Conservation (phyloP, 2,113 vertebrate species). For the Brachypodius melanocephalos region DNA sequence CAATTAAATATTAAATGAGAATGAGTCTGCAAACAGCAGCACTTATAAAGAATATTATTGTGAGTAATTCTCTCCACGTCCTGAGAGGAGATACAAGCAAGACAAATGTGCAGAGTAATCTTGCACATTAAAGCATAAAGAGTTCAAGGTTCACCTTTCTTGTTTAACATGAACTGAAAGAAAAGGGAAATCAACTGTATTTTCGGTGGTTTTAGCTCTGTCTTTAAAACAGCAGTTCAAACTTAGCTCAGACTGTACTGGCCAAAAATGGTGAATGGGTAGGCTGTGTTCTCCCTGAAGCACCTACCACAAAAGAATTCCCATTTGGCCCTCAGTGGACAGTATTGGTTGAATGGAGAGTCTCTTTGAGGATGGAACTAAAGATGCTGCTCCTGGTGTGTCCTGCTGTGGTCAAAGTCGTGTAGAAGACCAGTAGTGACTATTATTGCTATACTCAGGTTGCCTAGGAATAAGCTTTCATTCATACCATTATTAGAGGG, state of each 20-base stretch:
- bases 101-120: background rate
- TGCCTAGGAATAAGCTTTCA: background rate
- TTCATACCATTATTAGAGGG: background rate
- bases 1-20: background rate
- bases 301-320: background rate
- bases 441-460: background rate
- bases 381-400: background rate
- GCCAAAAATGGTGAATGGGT: background rate
- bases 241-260: background rate
- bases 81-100: background rate
- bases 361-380: background rate
- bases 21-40: background rate
- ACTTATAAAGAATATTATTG: background rate
- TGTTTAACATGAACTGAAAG: background rate
- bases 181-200: background rate
- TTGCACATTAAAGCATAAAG: background rate
- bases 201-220: background rate
- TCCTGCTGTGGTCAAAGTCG: background rate
- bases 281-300: background rate
- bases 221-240: background rate
- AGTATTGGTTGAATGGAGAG: background rate
- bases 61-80: background rate
- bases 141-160: background rate
- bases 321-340: background rate
- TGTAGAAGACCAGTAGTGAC: background rate